Evolutionary conservation across 2,888 invertebrate genomes (phyloP).

Genomic region (Caenorhabditis sinica): DNA sequence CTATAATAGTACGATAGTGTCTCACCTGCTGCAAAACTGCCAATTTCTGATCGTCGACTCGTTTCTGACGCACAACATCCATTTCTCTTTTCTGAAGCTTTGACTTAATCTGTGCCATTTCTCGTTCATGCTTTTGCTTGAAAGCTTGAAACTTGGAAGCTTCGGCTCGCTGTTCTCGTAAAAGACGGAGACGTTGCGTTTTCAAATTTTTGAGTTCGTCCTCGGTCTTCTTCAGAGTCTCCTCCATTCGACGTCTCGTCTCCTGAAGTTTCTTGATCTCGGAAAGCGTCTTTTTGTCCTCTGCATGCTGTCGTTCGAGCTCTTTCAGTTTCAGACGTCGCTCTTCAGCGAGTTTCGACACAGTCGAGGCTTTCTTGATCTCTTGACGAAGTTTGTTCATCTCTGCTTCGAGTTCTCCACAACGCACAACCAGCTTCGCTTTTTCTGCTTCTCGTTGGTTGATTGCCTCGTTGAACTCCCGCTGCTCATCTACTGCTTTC

Average conservation of each 20-base stretch:
- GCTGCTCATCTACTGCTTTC: constrained; percentile 46
- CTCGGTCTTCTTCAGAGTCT: constrained; percentile 60
- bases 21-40: constrained; percentile 68
- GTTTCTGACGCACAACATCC: constrained; percentile 61
- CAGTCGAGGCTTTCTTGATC: constrained; percentile 53
- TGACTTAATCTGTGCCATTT: constrained; percentile 71
- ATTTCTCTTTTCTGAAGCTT: constrained; percentile 72
- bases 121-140: constrained; percentile 68
- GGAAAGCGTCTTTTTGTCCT: constrained; percentile 62
- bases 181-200: constrained; percentile 65
- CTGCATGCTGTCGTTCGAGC: constrained; percentile 67
- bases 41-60: constrained; percentile 67
- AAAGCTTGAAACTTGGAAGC: constrained; percentile 67
- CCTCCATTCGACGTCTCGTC: constrained; percentile 51
- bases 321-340: constrained; percentile 71
- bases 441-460: constrained; percentile 61
- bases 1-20: neutral
- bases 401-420: constrained; percentile 62
- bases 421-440: constrained; percentile 43
- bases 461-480: constrained; percentile 54
- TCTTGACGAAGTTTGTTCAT: constrained; percentile 62
- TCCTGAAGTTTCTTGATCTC: constrained; percentile 68
- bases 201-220: constrained; percentile 69
- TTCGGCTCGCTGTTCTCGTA: constrained; percentile 68
- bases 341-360: constrained; percentile 70